Evolutionary conservation across 1,140 invertebrate genomes (phyloP), one percentile per base, ranked within the genome.

Genomic region (Atta texana): DNA sequence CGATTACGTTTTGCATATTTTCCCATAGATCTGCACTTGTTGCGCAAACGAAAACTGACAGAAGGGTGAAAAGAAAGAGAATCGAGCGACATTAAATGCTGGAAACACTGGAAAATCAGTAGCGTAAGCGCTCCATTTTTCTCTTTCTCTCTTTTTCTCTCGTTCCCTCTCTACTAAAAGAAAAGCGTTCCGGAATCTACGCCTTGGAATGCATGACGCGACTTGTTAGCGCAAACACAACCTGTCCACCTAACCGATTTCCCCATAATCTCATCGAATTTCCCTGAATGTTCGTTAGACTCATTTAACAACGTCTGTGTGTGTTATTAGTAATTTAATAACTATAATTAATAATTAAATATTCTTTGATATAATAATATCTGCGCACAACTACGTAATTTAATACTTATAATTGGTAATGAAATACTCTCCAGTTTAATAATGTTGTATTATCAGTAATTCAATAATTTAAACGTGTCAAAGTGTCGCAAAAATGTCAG

Each of bases 81-180:
- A 44, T 66, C 59, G 34, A 49, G 57, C 68, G 63, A 80, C 14
- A 76, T 74, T 77, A 82, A 86, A 89, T 64, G 66, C 84, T 24
- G 24, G 24, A 24, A 24, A 88, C 61, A 86, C 74, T 92, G 93
- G 92, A 93, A 94, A 94, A 93, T 93, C 91, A 91, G 91, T 94
- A 94, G 92, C 94, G 93, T 94, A 94, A 93, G 93, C 91, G 93
- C 92, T 92, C 93, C 87, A 93, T 91, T 94, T 94, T 80, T 90
- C 87, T 88, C 82, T 90, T 86, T 80, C 61, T 86, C 72, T 85
- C 44, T 63, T 24, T 44, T 55, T 75, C 71, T 24, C 8, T 76
- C 68, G 76, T 53, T 18, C 64, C 6, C 61, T 53, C 53, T 49
- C 49, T 51, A 61, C 86, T 76, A 87, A 92, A 92, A 92, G 93